Percentiles rank a stretch among this genome's conserved stretches.
Evolutionary conservation across 2,113 vertebrate species (phyloP).

Genomic region (Zosterops hypoxanthus): DNA sequence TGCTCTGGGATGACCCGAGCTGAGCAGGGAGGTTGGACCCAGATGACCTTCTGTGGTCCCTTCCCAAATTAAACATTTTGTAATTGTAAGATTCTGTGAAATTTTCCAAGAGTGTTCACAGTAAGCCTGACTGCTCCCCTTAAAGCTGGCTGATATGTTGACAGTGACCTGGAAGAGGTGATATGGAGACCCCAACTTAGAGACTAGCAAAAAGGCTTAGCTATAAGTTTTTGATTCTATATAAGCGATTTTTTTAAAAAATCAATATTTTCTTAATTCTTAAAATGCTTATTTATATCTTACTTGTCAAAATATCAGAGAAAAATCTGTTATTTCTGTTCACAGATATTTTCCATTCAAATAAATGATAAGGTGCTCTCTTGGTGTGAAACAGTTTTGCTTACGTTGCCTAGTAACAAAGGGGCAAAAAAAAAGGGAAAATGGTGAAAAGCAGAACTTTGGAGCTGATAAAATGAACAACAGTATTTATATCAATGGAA

Average conservation of each 20-base stretch:
- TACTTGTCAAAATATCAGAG: neutral
- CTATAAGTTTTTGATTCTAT: neutral
- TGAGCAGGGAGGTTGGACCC: neutral
- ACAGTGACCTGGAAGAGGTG: neutral
- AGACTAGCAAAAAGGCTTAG: neutral
- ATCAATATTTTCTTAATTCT: neutral
- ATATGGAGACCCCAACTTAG: neutral
- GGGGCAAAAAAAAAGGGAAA: neutral
- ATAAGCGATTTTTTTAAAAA: neutral
- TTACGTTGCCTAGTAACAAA: slow-evolving; percentile 64
- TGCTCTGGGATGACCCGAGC: neutral
- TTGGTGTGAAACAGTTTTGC: neutral
- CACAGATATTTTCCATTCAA: slow-evolving; percentile 39
- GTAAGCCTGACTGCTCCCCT: rapidly evolving
- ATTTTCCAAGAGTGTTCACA: neutral
- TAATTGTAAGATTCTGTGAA: neutral
- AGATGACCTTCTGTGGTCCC: neutral
- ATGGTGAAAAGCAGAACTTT: neutral
- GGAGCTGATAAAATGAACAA: neutral
- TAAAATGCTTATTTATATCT: neutral
- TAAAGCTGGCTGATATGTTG: neutral
- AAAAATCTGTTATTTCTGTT: slow-evolving; percentile 34
- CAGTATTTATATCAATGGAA: slow-evolving; percentile 31
- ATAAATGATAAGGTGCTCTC: slow-evolving; percentile 27
- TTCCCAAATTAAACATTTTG: neutral